phyloP scores from a whole-genome alignment of 2,888 invertebrate genomes.

The Acholoe squamosa region DNA sequence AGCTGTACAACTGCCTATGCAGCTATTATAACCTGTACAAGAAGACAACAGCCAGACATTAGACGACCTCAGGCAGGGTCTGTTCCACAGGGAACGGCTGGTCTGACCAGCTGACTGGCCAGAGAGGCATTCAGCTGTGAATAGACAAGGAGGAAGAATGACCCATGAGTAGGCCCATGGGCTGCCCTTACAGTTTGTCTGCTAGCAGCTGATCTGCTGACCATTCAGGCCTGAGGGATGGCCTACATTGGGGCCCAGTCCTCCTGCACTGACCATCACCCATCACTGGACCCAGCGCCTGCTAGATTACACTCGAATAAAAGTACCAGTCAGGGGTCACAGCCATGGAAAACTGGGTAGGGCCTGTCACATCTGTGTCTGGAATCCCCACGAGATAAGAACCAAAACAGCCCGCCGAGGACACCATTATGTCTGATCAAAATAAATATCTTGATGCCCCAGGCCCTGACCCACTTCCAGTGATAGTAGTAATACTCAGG shows the following conservation, averaged over 20 bases:
- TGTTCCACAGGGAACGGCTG: not conserved
- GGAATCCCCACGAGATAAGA: slow-evolving; percentile 41
- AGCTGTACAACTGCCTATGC: not conserved
- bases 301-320: slow-evolving; percentile 61
- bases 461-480: slow-evolving; percentile 36
- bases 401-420: slow-evolving; percentile 38
- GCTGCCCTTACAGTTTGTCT: not conserved
- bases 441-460: slow-evolving; percentile 46
- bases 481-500: not conserved
- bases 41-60: not conserved
- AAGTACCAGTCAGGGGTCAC: slow-evolving; percentile 60
- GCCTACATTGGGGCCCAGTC: slow-evolving; percentile 50
- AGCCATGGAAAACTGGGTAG: slow-evolving; percentile 35
- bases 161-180: not conserved
- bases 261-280: slow-evolving; percentile 51
- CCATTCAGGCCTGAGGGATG: slow-evolving; percentile 57
- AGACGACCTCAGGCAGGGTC: not conserved
- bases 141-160: too few species aligned
- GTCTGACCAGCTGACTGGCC: slow-evolving; percentile 52
- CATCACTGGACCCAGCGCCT: slow-evolving; percentile 19
- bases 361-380: slow-evolving; percentile 42
- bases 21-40: not conserved
- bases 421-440: slow-evolving; percentile 49
- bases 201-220: slow-evolving; percentile 45
- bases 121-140: slow-evolving; percentile 9